These are phyloP conservation scores for Eucidaris tribuloides DNA, from an alignment of 35 echinoderm and acorn worm genomes.

Conservation along the genomic window DNA sequence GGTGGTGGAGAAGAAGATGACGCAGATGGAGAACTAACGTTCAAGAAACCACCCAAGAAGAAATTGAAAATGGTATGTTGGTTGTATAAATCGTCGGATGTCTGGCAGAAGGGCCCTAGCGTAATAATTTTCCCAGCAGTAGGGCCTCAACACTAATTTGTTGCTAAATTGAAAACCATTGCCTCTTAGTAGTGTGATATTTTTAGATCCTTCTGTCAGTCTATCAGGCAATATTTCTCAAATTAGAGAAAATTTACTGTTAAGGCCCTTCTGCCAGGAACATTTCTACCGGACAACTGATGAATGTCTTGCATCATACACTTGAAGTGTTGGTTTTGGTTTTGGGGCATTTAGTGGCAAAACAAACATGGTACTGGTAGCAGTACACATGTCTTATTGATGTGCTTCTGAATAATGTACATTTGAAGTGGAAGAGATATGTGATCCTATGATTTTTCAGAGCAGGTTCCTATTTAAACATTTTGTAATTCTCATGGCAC, in stretches of 20 bases:
- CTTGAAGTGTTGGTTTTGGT: no score
- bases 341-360: no score
- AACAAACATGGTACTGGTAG: no score
- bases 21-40: not conserved
- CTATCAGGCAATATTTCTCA: not conserved
- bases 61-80: constrained; percentile 40
- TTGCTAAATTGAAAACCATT: not conserved
- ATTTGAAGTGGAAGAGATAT: no score
- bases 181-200: not conserved
- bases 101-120: not conserved
- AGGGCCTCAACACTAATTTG: not conserved
- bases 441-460: no score
- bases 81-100: not conserved
- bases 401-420: no score
- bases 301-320: no score
- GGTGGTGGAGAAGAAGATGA: constrained; percentile 39
- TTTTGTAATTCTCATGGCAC: no score
- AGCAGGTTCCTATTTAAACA: no score
- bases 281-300: no score
- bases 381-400: no score
- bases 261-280: no score
- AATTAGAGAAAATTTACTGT: not conserved
- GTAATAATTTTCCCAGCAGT: not conserved
- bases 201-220: not conserved
- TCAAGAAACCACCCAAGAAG: not conserved